Evolutionary conservation across 1,140 invertebrate species (phyloP).

Genomic region (Habropoda laboriosa): DNA sequence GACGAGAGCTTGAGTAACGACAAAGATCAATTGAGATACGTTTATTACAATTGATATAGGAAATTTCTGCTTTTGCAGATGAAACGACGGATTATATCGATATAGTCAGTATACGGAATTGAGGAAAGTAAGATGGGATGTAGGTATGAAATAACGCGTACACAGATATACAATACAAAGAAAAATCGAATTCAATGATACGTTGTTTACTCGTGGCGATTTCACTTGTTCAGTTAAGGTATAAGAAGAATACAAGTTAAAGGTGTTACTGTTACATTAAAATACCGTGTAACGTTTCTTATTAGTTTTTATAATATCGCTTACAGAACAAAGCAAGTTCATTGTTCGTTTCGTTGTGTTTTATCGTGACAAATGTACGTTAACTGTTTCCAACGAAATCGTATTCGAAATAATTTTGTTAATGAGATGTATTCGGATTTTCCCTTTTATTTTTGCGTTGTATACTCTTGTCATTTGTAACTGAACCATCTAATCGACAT

Average conservation of each 20-base stretch:
- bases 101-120: slow-evolving; percentile 1
- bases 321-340: slow-evolving; percentile 1
- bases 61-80: not conserved
- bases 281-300: not conserved
- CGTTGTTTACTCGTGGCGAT: not conserved
- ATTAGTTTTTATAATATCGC: not conserved
- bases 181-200: not conserved
- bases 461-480: not conserved
- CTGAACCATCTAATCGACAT: not conserved
- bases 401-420: slow-evolving; percentile 4
- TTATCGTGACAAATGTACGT: not conserved
- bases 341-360: not conserved
- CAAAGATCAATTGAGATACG: slow-evolving; percentile 10
- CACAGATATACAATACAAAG: not conserved
- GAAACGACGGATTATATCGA: not conserved
- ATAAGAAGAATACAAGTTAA: not conserved
- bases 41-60: slow-evolving; percentile 1
- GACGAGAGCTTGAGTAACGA: not conserved
- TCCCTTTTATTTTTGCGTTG: not conserved
- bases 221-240: not conserved
- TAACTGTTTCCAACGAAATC: not conserved
- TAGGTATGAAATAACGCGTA: slow-evolving; percentile 2
- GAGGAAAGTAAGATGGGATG: not conserved
- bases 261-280: not conserved
- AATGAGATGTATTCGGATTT: not conserved